Evolutionary conservation across 2,888 invertebrate species (phyloP), one percentile per base, ranked within the genome.

Genomic region (Nomada flava): DNA sequence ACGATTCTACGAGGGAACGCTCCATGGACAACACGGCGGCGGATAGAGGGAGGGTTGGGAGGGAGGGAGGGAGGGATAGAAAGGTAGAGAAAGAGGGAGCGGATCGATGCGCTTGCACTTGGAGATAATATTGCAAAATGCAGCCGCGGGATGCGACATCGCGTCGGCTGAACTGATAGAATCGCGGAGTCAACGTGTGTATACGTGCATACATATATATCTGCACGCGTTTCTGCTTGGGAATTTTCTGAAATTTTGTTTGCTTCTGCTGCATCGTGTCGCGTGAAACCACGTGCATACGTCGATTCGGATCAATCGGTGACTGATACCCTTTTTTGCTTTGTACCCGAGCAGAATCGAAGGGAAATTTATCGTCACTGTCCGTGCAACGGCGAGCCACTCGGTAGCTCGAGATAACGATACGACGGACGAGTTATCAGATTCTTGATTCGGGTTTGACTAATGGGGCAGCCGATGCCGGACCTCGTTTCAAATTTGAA

Each of bases 61-160:
- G n/a, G 63, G 36, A n/a, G 67, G 57, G n/a, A 69, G 68, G 50
- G 63, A n/a, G 70, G 65, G 23, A 47, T 11, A 62, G 47, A 52
- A 20, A 52, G 15, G 53, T 23, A 57, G 78, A 72, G 78, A 64
- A 69, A 42, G 78, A 68, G 76, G 63, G 74, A 72, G 57, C 83
- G 87, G 88, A 87, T 87, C 86, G 86, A 86, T 87, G 86, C 76
- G 78, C 76, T 85, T 73, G 79, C 87, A 81, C 79, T 84, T 81
- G 80, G 77, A 79, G 83, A 87, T 83, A 85, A 84, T 87, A 85
- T 87, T 81, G 88, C 81, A 70, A 83, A 85, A 85, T 79, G 77
- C 76, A 53, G 78, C 82, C 74, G 53, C 63, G 55, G 36, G 50
- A 72, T 52, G 82, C 76, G 80, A 75, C 75, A 67, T 62, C 69